phyloP scores from a whole-genome alignment of 1,140 invertebrate species.

The Radopholus similis region DNA sequence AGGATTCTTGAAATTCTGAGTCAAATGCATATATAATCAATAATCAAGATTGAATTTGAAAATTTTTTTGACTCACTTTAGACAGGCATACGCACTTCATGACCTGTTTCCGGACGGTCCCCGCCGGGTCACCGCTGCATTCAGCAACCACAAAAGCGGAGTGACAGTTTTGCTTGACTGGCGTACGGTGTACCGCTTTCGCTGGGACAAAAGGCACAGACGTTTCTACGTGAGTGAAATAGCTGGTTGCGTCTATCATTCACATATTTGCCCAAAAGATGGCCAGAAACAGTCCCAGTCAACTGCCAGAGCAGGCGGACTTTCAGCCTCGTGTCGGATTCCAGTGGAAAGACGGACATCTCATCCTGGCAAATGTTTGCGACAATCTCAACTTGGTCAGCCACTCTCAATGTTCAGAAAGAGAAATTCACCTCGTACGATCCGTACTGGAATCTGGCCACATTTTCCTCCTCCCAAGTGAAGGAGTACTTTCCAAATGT shows the following conservation, averaged over 20 bases:
- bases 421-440: conserved; percentile 28
- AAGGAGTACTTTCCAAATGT: conserved; percentile 12
- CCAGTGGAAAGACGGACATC: conserved; percentile 42
- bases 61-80: neutral
- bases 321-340: conserved; percentile 34
- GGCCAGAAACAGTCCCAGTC: conserved; percentile 33
- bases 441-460: conserved; percentile 31
- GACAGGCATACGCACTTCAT: conserved; percentile 16
- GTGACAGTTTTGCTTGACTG: conserved; percentile 31
- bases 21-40: neutral
- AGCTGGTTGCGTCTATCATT: neutral
- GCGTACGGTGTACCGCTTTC: conserved; percentile 30
- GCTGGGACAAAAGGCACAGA: conserved; percentile 33
- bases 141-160: conserved; percentile 30
- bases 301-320: conserved; percentile 19
- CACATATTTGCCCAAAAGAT: conserved; percentile 13
- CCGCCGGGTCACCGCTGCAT: conserved; percentile 31
- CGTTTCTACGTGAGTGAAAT: conserved; percentile 32
- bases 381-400: neutral
- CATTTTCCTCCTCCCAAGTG: conserved; percentile 12
- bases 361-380: conserved; percentile 36
- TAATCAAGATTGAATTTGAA: neutral
- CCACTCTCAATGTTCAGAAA: neutral
- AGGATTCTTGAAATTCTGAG: neutral
- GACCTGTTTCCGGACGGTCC: conserved; percentile 35